phyloP scores from a whole-genome alignment of 2,888 invertebrate genomes.

The Thecophora atra region DNA sequence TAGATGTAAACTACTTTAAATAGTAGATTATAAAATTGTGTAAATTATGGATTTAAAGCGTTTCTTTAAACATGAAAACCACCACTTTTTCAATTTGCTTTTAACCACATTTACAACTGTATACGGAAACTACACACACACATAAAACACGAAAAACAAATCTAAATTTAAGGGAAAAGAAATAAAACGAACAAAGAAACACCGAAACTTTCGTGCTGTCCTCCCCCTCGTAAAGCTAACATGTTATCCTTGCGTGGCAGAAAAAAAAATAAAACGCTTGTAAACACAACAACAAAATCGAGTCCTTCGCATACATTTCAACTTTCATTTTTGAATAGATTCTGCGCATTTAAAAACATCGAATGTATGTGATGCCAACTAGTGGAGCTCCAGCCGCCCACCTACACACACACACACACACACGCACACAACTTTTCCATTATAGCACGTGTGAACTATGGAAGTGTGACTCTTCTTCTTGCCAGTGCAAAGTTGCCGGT shows the following conservation, averaged over 20 bases:
- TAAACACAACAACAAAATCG: not conserved
- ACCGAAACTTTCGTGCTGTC: not conserved
- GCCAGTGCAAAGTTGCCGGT: not conserved
- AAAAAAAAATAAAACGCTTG: not conserved
- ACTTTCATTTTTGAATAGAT: constrained; percentile 48
- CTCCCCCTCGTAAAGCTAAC: not conserved
- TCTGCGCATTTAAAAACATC: constrained; percentile 47
- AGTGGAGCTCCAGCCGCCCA: not conserved
- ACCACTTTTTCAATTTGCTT: too few relatives aligned
- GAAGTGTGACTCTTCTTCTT: not conserved
- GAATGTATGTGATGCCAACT: constrained; percentile 7
- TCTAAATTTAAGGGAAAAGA: too few relatives aligned
- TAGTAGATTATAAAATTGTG: too few relatives aligned
- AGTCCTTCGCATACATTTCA: constrained; percentile 13
- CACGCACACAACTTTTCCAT: not conserved
- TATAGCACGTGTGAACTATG: constrained; percentile 5
- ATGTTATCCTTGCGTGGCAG: not conserved
- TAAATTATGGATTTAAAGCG: too few relatives aligned
- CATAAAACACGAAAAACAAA: too few relatives aligned
- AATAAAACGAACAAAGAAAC: too few relatives aligned
- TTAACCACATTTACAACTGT: too few relatives aligned
- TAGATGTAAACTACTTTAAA: too few relatives aligned
- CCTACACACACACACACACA: not conserved
- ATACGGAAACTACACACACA: too few relatives aligned
- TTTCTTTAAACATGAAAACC: too few relatives aligned